Evolutionary conservation across 2,888 invertebrate genomes (phyloP).

Genomic region (Dione vanillae): DNA sequence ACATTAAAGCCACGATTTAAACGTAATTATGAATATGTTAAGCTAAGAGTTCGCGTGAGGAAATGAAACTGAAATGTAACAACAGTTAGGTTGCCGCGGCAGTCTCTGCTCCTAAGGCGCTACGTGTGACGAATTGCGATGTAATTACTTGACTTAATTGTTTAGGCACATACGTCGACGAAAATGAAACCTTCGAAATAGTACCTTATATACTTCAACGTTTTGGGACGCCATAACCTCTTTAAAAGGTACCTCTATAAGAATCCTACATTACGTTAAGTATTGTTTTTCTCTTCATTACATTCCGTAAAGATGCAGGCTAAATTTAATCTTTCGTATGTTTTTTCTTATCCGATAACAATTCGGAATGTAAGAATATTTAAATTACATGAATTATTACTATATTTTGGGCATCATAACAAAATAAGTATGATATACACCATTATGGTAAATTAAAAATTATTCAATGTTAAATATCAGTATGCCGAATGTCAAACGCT

Average conservation of each 20-base stretch:
- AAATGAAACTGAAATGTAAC: conserved; percentile 37
- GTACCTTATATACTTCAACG: conserved; percentile 1
- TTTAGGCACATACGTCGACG: conserved; percentile 32
- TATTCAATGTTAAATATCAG: conserved; percentile 1
- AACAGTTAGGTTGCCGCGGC: conserved; percentile 36
- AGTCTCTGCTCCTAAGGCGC: conserved; percentile 31
- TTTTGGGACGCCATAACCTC: too few relatives aligned
- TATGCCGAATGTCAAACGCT: conserved; percentile 8
- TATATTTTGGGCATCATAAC: neutral
- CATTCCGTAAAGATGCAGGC: too few relatives aligned
- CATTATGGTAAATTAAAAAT: conserved; percentile 8
- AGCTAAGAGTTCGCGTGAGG: conserved; percentile 37
- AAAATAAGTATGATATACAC: conserved; percentile 14
- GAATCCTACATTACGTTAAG: too few relatives aligned
- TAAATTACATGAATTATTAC: neutral
- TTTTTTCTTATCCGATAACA: neutral
- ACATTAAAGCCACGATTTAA: neutral
- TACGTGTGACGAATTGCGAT: conserved; percentile 46
- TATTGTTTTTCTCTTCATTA: too few relatives aligned
- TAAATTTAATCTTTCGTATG: too few relatives aligned
- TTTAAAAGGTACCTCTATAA: too few relatives aligned
- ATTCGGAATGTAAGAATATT: neutral
- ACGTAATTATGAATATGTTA: conserved; percentile 1
- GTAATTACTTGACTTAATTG: conserved; percentile 49
- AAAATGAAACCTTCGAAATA: conserved; percentile 23